A percentile compares a stretch with the other conserved stretches of the same genome.
Conservation (phyloP, 2,113 vertebrate genomes). For the Amia ocellicauda region DNA sequence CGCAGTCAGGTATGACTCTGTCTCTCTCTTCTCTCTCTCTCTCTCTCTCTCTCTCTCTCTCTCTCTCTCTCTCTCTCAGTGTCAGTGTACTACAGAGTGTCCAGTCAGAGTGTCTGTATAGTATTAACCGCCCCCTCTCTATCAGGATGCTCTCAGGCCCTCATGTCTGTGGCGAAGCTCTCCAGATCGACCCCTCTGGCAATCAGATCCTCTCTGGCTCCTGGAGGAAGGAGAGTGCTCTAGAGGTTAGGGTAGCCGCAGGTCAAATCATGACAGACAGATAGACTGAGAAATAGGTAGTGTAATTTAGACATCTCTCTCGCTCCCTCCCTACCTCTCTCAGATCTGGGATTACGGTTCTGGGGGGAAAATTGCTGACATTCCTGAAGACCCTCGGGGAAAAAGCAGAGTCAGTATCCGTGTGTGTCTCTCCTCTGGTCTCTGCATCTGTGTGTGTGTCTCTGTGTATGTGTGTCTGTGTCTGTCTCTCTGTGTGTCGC, state of each 20-base stretch:
- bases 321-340: background rate
- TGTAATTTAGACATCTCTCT: too few species aligned
- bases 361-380: slow-evolving; percentile 33
- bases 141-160: slow-evolving; percentile 50
- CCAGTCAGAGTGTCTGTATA: background rate
- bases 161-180: slow-evolving; percentile 53
- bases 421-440: background rate
- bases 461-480: too few species aligned
- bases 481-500: too few species aligned
- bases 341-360: slow-evolving; percentile 52
- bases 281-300: background rate
- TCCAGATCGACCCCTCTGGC: slow-evolving; percentile 44
- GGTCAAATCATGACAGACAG: background rate
- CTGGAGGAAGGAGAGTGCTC: slow-evolving; percentile 45
- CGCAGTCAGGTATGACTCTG: slow-evolving; percentile 39
- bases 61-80: too few species aligned
- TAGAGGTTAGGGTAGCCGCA: slow-evolving; percentile 43
- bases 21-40: too few species aligned
- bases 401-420: slow-evolving; percentile 36
- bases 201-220: slow-evolving; percentile 51
- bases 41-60: too few species aligned
- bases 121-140: background rate
- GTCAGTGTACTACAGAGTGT: background rate
- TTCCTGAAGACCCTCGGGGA: slow-evolving; percentile 40
- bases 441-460: background rate